Base-by-base conservation (phyloP, 2,113 vertebrate genomes). In the Myrmophylax atrothorax region DNA sequence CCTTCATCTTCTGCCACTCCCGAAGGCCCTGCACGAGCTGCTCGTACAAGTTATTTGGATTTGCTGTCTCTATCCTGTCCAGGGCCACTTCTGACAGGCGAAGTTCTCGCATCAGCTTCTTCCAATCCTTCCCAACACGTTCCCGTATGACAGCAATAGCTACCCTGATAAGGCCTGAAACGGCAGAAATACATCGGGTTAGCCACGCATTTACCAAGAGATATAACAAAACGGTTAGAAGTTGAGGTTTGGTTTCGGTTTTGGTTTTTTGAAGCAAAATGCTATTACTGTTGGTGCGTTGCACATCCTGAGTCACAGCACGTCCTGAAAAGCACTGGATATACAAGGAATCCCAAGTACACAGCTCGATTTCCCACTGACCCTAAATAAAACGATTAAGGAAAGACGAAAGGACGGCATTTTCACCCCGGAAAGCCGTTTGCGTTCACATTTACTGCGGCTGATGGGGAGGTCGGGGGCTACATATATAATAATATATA, bases 51-150 rank as follows among this genome's bases (percentile, higher is more conserved):
- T 97, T 91, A 0, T 17, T 70, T 0, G 95, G 98, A 53, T 98
- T 33, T 16, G 89, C 97, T 31, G 24, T 63, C 52, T 93, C 16
- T 22, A 99, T 96, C 66, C 95, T 97, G 0, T 99, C 98, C 1
- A 99, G 95, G 59, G 94, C 97, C 38, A 74, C 17, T 1, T 99
- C 98, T 0, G 40, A n/a, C 59, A 99, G 2, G 3, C 94, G 76
- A 2, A 99, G 98, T 22, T 94, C 97, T 18, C 99, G 97, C 14
- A 98, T 96, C 40, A 98, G 96, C 44, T 56, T 97, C 49, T 81
- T 98, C 99, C 99, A 99, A 3, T 93, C 81, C 69, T 0, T 98
- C n/a, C 98, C 98, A 10, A 99, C 53, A 0, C 97, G 62, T 0
- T 97, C 95, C 12, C 89, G 92, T 9, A 99, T 94, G 35, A 99